Evolutionary conservation across 92 coral and sea anemone species (phyloP).

Genomic region (Desmophyllum pertusum): DNA sequence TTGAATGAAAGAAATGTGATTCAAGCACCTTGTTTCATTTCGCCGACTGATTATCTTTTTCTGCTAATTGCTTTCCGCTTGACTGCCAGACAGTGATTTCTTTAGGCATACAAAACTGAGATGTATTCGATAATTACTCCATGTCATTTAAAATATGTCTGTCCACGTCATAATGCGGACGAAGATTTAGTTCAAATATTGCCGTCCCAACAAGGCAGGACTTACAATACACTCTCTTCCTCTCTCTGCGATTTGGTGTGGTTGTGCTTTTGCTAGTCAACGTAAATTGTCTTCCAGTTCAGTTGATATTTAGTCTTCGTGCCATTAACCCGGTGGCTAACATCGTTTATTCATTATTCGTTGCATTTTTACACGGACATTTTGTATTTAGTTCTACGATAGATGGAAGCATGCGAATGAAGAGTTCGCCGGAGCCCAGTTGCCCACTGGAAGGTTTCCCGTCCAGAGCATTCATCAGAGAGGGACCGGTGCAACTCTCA

Average conservation of each 20-base stretch:
- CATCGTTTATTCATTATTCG: neutral
- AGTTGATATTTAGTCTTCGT: neutral
- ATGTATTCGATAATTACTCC: neutral
- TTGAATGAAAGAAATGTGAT: neutral
- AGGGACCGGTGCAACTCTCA: conserved; percentile 88
- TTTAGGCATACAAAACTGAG: neutral
- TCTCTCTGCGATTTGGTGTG: neutral
- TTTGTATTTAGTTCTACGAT: conserved; percentile 34
- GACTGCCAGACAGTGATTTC: neutral
- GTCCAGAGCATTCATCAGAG: conserved; percentile 63
- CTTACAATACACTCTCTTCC: neutral
- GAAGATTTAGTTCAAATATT: neutral
- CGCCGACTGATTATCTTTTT: neutral
- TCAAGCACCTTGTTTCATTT: neutral
- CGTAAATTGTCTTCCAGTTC: neutral
- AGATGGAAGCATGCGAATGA: conserved; percentile 69
- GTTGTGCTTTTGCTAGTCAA: neutral
- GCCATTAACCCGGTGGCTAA: neutral
- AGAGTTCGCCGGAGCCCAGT: conserved; percentile 55
- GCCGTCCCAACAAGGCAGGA: neutral
- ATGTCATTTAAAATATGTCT: conserved; percentile 1
- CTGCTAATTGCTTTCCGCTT: neutral
- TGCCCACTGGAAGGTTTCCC: conserved; percentile 47
- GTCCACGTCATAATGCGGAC: neutral
- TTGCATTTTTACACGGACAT: neutral